Evolutionary conservation across 1,140 invertebrate genomes (phyloP).

Genomic region (Dryas iulia): DNA sequence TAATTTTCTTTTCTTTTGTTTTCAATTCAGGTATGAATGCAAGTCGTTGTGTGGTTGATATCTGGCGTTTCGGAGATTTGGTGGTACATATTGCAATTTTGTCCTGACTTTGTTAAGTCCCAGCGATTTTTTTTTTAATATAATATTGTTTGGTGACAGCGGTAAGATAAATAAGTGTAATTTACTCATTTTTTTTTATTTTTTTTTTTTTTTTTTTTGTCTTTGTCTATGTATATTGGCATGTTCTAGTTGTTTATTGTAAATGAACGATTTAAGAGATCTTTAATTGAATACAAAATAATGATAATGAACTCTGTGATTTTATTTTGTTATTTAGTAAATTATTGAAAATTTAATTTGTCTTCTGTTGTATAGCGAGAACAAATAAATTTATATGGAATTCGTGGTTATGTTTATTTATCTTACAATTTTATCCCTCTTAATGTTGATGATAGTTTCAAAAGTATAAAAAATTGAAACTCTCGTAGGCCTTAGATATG

Average conservation of each 20-base stretch:
- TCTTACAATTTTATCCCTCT: background rate
- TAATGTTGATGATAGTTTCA: background rate
- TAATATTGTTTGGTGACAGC: background rate
- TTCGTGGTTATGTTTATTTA: background rate
- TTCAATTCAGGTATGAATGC: conserved; percentile 72
- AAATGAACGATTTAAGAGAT: background rate
- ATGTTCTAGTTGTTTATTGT: background rate
- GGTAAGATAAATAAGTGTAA: background rate
- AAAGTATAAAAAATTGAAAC: too few relatives aligned
- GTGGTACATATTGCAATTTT: conserved; percentile 69
- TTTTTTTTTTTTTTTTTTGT: background rate
- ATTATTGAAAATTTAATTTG: background rate
- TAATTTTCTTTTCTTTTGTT: conserved; percentile 33
- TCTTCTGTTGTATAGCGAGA: background rate
- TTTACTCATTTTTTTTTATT: background rate
- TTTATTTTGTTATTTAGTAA: background rate
- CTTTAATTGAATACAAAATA: background rate
- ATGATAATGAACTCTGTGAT: background rate
- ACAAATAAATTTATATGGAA: background rate
- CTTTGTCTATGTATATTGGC: background rate
- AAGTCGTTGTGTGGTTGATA: conserved; percentile 72
- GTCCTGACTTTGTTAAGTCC: conserved; percentile 31
- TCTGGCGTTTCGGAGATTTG: conserved; percentile 43
- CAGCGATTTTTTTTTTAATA: background rate
- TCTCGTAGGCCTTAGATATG: too few relatives aligned